A percentile compares a stretch with the other conserved stretches of the same genome.
Conservation (phyloP, 2,797 vertebrate species). For the Lindbergichthys nudifrons region DNA sequence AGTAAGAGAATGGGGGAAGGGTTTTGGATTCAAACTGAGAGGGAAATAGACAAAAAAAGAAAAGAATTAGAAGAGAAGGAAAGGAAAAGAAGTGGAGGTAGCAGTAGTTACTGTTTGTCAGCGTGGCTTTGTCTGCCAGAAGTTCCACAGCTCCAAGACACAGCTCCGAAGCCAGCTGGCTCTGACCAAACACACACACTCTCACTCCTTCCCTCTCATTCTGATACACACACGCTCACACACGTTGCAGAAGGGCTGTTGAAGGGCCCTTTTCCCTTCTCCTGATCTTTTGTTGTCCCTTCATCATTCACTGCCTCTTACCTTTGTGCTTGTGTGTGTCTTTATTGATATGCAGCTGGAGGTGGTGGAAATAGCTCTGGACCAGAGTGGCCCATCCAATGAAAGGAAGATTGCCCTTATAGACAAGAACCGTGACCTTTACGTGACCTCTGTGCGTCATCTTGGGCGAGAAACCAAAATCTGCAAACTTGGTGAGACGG, state of each 20-base stretch:
- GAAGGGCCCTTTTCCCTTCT: conserved; percentile 39
- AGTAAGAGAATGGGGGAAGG: conserved; percentile 34
- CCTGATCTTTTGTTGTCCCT: conserved; percentile 46
- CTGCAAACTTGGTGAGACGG: conserved; percentile 93
- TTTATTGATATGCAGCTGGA: conserved; percentile 85
- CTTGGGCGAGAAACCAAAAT: conserved; percentile 92
- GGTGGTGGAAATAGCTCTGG: conserved; percentile 92
- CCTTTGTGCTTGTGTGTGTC: conserved; percentile 39
- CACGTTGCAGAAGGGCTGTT: conserved; percentile 36
- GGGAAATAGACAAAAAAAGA: conserved; percentile 48
- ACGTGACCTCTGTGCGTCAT: conserved; percentile 90
- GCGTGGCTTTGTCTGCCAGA: conserved; percentile 74
- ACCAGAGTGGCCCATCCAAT: conserved; percentile 91
- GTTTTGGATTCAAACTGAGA: conserved; percentile 44
- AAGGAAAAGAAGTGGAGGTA: conserved; percentile 66
- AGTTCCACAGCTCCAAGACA: conserved; percentile 74
- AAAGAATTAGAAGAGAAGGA: conserved; percentile 58
- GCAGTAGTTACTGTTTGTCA: conserved; percentile 82
- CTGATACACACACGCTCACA: conserved; percentile 9
- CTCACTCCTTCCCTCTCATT: neutral
- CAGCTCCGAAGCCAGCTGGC: conserved; percentile 74
- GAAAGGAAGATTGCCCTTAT: conserved; percentile 95
- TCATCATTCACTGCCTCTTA: conserved; percentile 39
- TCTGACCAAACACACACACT: conserved; percentile 38
- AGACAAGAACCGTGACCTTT: conserved; percentile 97